phyloP scores from a whole-genome alignment of 2,797 vertebrate genomes.

The Cossypha caffra region DNA sequence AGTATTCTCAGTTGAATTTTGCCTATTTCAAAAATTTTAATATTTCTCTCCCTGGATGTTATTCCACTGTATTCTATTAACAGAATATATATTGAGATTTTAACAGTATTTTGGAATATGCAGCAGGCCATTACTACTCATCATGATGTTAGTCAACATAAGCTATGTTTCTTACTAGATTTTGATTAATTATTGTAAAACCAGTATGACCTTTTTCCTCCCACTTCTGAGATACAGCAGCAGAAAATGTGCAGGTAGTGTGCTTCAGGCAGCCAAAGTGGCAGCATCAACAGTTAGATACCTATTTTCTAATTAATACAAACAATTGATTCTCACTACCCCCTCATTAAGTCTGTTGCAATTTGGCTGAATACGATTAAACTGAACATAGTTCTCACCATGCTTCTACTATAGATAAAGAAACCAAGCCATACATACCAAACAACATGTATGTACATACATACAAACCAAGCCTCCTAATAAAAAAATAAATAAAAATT shows the following conservation, averaged over 20 bases:
- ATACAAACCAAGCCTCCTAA: background rate
- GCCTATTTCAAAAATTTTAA: background rate
- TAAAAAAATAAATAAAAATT: background rate
- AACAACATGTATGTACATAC: too few relatives aligned
- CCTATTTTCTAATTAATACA: slow-evolving; percentile 39
- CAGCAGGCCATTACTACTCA: background rate
- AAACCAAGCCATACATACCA: background rate
- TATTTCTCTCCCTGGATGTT: background rate
- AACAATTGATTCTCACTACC: slow-evolving; percentile 13
- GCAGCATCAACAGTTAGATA: background rate
- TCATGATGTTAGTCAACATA: background rate
- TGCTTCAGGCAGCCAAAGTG: background rate
- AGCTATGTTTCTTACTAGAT: background rate
- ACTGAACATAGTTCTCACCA: background rate
- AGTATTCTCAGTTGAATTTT: background rate
- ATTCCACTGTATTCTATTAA: background rate
- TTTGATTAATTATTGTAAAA: slow-evolving; percentile 19
- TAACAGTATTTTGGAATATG: background rate
- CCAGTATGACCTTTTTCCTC: background rate
- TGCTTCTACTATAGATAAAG: background rate
- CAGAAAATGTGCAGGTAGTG: background rate
- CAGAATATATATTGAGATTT: background rate
- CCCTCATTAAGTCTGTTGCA: slow-evolving; percentile 7
- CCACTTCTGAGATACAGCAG: background rate
- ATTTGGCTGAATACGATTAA: slow-evolving; percentile 10